Evolutionary conservation across 2,888 invertebrate species (phyloP).

Genomic region (Oscheius sp.): DNA sequence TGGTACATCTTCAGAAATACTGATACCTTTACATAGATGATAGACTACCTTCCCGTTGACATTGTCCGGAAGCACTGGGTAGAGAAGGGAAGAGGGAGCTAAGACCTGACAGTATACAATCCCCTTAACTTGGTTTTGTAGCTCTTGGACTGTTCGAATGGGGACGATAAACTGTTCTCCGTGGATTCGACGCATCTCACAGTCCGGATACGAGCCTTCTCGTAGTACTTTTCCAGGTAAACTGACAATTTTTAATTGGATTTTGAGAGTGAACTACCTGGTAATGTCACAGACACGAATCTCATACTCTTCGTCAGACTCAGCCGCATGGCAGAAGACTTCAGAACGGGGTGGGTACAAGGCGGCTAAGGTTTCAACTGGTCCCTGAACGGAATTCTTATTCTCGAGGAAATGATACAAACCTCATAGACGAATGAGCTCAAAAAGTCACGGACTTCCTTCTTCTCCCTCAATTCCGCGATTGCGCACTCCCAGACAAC

Average conservation of each 20-base stretch:
- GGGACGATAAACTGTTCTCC: constrained; percentile 24
- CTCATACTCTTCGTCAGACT: neutral
- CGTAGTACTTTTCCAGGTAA: constrained; percentile 15
- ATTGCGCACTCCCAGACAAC: constrained; percentile 41
- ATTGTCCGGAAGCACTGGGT: constrained; percentile 29
- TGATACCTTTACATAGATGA: constrained; percentile 24
- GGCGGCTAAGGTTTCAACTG: constrained; percentile 23
- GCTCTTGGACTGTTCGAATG: constrained; percentile 1
- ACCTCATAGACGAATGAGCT: constrained; percentile 10
- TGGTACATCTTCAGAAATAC: neutral
- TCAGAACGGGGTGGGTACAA: constrained; percentile 29
- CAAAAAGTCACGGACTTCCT: constrained; percentile 24
- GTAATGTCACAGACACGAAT: constrained; percentile 22
- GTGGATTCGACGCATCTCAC: constrained; percentile 21
- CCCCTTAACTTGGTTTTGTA: constrained; percentile 20
- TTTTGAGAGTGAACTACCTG: neutral
- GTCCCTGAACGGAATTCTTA: constrained; percentile 18
- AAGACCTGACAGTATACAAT: constrained; percentile 32
- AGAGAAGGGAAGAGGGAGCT: constrained; percentile 8
- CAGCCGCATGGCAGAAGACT: constrained; percentile 12
- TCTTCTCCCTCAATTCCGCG: neutral
- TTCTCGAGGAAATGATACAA: neutral
- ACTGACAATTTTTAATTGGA: constrained; percentile 19
- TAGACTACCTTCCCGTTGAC: constrained; percentile 10
- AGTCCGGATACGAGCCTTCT: constrained; percentile 28